Base-by-base conservation (phyloP, 2,797 vertebrate genomes). In the Muscicapa comitata region DNA sequence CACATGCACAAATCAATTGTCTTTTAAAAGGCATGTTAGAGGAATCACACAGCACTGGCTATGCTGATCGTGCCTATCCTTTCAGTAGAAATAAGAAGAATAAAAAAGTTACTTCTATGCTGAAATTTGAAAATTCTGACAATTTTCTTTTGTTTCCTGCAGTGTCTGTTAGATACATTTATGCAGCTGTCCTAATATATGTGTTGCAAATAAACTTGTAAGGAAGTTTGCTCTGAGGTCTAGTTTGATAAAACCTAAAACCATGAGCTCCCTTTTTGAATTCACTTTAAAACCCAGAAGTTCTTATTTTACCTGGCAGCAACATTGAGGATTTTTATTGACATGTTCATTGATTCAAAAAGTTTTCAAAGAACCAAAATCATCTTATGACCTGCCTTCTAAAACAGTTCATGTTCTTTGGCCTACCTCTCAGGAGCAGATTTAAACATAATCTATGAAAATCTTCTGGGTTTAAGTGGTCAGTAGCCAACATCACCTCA, bases 1-100 rank as follows among this genome's bases (percentile, higher is more conserved):
- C 21, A 47, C 45, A 50, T 4, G 21, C 45, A 88, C 17, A 91
- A 68, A 93, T 93, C 92, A 92, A 93, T 80, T 67, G 50, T 47
- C 53, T 93, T 97, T 96, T 94, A 96, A 96, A 95, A 86, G 29
- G 17, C 63, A 91, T 96, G 63, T 88, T 92, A 92, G 50, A 74
- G 61, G 80, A 97, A 96, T 55, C 74, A 86, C 61, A 74, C 17
- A 24, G 95, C 95, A 95, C 82, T 93, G 86, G 59, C 86, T 94
- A 59, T 86, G 63, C 75, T 90, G 87, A 92, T 93, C 75, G 51
- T 65, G 57, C 53, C 58, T 91, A 73, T 55, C 40, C 89, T 97
- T 94, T 96, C 77, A 86, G 65, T 17, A 83, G 75, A 91, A 93
- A 90, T 33, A 43, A 63, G 7, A 95, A 62, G 74, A 96, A 80